Base-by-base conservation (phyloP, 2,113 vertebrate genomes). In the Lophotis ruficrista region DNA sequence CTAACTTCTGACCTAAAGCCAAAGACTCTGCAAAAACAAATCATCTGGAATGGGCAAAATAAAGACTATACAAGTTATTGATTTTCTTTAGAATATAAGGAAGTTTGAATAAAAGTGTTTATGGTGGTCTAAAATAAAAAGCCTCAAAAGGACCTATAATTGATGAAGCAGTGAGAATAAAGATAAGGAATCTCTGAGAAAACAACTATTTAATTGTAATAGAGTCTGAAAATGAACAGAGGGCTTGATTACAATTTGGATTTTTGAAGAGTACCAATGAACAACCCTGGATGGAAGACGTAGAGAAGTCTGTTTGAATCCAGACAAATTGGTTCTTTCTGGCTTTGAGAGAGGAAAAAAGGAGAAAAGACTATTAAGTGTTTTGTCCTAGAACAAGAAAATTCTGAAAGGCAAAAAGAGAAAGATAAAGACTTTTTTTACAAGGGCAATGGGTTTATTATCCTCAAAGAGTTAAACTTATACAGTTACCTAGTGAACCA, bases 251-350 rank as follows among this genome's bases (percentile, higher is more conserved):
- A 38, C 2, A 53, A 41, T 51, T 1, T 30, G 9, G 9, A 30
- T 3, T 27, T 79, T 56, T 86, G 38, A 78, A 50, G 14, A 47
- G 5, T 43, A 57, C 41, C 12, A n/a, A 14, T 16, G 31, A 50
- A 43, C 0, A 0, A 18, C 4, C 0, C 6, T 60, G 12, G 3
- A 33, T 10, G 5, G 43, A 76, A 68, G 10, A 65, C 12, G n/a
- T 4, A 30, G 8, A 25, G 21, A 69, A 12, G 7, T 31, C 30
- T 57, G 4, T 50, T 13, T 66, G 4, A 69, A 75, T 27, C 5
- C 11, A 69, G 37, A 28, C 4, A 41, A 50, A 35, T 11, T 62
- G 2, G 1, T 19, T 81, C 38, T 64, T 56, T 71, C 33, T 35
- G 10, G 2, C 4, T 77, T 76, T 51, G 18, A 58, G 25, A 76